Percentiles rank a stretch among this genome's conserved stretches.
These are phyloP conservation scores for Tuta absoluta DNA, from an alignment of 2,888 invertebrate species.

Conservation along the genomic window DNA sequence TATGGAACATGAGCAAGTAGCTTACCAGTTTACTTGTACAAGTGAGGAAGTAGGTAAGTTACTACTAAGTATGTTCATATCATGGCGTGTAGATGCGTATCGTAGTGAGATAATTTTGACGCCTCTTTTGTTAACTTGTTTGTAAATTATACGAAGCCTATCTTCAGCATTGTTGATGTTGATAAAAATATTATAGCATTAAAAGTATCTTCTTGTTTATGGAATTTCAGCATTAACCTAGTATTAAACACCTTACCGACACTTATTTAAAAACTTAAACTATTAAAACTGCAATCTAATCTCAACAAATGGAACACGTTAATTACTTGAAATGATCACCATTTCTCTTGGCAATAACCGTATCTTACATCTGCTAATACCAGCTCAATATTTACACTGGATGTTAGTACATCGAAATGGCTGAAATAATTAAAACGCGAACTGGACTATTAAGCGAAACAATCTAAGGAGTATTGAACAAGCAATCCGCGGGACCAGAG, in stretches of 20 bases:
- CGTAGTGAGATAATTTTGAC: slow-evolving; percentile 51
- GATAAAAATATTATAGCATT: not conserved
- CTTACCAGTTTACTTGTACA: slow-evolving; percentile 34
- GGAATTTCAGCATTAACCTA: too few relatives aligned
- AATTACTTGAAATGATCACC: not conserved
- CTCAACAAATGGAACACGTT: not conserved
- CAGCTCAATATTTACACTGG: slow-evolving; percentile 36
- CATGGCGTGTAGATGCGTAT: slow-evolving; percentile 55
- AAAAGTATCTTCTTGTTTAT: not conserved
- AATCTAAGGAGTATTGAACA: slow-evolving; percentile 60
- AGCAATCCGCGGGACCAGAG: slow-evolving; percentile 60
- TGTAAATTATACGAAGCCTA: slow-evolving; percentile 48
- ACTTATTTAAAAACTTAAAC: too few relatives aligned
- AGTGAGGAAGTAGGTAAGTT: slow-evolving; percentile 7
- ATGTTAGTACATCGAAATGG: slow-evolving; percentile 48
- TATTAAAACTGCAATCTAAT: not conserved
- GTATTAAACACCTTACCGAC: too few relatives aligned
- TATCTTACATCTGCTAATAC: slow-evolving; percentile 18
- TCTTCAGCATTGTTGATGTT: not conserved
- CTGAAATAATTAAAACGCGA: slow-evolving; percentile 64
- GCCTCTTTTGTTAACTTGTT: slow-evolving; percentile 37
- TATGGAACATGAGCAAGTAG: slow-evolving; percentile 57
- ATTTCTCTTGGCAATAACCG: slow-evolving; percentile 30
- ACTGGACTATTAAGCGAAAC: slow-evolving; percentile 60
- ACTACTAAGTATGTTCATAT: slow-evolving; percentile 47